phyloP scores from a whole-genome alignment of 2,888 invertebrate genomes.

The Ectemnius continuus region DNA sequence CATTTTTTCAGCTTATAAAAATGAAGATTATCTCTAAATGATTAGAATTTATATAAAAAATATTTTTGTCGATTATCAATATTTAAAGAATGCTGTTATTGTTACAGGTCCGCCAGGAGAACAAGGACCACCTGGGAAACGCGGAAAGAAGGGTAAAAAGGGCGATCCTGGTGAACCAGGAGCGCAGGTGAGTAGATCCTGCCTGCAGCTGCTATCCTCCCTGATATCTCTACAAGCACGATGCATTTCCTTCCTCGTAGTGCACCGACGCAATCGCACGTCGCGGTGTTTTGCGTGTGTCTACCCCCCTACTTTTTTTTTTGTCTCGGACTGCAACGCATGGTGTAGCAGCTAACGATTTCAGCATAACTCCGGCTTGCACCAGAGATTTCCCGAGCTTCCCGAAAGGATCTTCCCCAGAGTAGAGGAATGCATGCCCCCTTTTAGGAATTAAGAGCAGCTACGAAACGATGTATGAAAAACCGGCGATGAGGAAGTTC shows the following conservation, averaged over 20 bases:
- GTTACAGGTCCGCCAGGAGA: constrained; percentile 85
- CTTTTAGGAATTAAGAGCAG: too few species aligned
- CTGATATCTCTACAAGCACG: constrained; percentile 12
- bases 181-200: constrained; percentile 84
- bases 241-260: constrained; percentile 28
- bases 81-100: constrained; percentile 37
- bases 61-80: neutral
- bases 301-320: neutral
- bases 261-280: constrained; percentile 40
- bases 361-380: neutral
- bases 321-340: constrained; percentile 44
- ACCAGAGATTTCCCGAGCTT: neutral
- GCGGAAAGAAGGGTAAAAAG: constrained; percentile 93
- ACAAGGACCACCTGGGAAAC: constrained; percentile 91
- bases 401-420: neutral
- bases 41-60: too few species aligned
- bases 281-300: constrained; percentile 29
- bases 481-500: too few species aligned
- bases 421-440: too few species aligned
- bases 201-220: constrained; percentile 7
- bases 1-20: too few species aligned
- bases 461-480: too few species aligned
- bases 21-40: too few species aligned
- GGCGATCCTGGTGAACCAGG: constrained; percentile 90
- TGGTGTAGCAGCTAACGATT: constrained; percentile 45